phyloP scores from a whole-genome alignment of 2,113 vertebrate species.

The Pomatostomus ruficeps region DNA sequence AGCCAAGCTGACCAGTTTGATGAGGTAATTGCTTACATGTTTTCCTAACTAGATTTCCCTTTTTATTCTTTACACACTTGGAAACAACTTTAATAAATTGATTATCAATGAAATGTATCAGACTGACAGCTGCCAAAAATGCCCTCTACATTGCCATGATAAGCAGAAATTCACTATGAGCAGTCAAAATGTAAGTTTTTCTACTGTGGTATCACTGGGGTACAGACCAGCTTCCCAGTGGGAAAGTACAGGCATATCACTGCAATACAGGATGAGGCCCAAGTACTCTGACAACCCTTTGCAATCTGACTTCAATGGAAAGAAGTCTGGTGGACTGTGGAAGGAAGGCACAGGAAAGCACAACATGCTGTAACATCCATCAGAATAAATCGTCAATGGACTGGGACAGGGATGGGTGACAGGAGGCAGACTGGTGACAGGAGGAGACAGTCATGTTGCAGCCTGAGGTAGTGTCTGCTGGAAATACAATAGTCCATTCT shows the following conservation, averaged over 20 bases:
- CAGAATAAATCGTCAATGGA: background rate
- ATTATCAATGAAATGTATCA: background rate
- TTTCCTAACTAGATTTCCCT: background rate
- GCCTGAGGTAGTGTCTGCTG: conserved; percentile 29
- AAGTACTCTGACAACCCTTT: background rate
- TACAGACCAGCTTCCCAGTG: background rate
- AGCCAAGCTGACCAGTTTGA: background rate
- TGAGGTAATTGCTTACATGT: background rate
- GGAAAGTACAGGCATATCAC: background rate
- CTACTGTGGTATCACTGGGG: background rate
- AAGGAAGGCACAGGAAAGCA: background rate
- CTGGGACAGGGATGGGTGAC: background rate
- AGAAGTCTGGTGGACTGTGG: background rate
- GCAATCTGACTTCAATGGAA: background rate
- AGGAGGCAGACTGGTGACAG: background rate
- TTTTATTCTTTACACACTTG: conserved; percentile 27
- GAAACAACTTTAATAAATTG: conserved; percentile 30
- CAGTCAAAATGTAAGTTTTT: background rate
- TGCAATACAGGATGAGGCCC: background rate
- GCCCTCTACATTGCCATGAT: background rate
- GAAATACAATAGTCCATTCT: background rate
- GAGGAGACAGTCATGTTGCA: background rate
- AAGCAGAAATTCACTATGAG: background rate
- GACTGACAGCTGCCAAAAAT: background rate
- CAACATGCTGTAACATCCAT: background rate